phyloP scores from a whole-genome alignment of 2,888 invertebrate species.

The Amblyteles armatorius region DNA sequence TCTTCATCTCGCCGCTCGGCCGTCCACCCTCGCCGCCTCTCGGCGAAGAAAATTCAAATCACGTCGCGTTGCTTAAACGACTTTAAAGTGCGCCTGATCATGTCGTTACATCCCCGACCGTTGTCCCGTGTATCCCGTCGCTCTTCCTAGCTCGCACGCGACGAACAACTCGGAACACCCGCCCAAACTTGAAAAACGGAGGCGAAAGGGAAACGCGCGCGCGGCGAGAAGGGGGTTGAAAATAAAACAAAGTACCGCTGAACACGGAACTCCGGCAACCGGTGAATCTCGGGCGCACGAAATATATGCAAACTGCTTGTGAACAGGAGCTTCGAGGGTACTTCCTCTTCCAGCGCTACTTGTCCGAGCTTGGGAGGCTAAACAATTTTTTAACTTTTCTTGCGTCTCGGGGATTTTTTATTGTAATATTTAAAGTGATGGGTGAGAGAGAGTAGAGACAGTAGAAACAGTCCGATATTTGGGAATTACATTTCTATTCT shows the following conservation, averaged over 20 bases:
- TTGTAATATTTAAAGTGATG: background rate
- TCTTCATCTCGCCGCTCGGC: constrained; percentile 20
- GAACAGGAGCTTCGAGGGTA: constrained; percentile 27
- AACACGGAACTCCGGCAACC: constrained; percentile 47
- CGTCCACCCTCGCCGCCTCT: constrained; percentile 12
- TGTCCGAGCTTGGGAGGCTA: background rate
- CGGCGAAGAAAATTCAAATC: constrained; percentile 60
- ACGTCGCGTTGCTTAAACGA: constrained; percentile 61
- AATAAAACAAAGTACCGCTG: constrained; percentile 37
- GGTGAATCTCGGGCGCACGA: constrained; percentile 53
- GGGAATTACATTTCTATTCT: background rate
- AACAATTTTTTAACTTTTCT: constrained; percentile 22
- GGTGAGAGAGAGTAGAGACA: background rate
- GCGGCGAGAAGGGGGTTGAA: constrained; percentile 9
- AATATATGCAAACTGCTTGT: constrained; percentile 60
- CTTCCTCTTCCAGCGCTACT: background rate
- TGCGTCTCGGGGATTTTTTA: background rate
- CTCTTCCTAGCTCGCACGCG: constrained; percentile 10
- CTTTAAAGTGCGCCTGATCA: constrained; percentile 65
- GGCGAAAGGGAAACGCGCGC: constrained; percentile 9
- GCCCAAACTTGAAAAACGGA: background rate
- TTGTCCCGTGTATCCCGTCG: constrained; percentile 30
- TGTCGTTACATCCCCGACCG: constrained; percentile 55
- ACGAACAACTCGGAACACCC: constrained; percentile 9
- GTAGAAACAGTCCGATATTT: background rate